These are phyloP conservation scores for Autographa pulchrina DNA, from an alignment of 2,888 invertebrate species.

Conservation along the genomic window DNA sequence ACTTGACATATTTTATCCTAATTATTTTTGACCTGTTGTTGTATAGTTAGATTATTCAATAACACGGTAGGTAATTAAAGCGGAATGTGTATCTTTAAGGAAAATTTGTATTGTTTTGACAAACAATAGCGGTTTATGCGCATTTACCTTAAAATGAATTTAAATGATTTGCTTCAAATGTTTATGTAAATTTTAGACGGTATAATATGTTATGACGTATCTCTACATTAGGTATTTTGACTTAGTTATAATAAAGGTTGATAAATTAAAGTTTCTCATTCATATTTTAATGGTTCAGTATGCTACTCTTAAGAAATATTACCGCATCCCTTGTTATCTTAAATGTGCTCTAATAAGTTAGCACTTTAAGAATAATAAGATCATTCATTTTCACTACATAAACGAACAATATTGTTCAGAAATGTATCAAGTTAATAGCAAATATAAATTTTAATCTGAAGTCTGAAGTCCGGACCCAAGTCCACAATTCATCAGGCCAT, in stretches of 20 bases:
- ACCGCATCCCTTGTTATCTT: too few relatives aligned
- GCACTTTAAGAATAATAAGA: too few relatives aligned
- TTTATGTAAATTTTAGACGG: not conserved
- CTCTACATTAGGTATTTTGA: too few relatives aligned
- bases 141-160: slow-evolving; percentile 11
- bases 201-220: too few relatives aligned
- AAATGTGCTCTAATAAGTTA: too few relatives aligned
- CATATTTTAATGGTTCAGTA: too few relatives aligned
- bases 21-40: slow-evolving; percentile 30
- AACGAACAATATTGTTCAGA: too few relatives aligned
- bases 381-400: too few relatives aligned
- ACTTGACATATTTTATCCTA: slow-evolving; percentile 24
- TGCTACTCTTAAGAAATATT: too few relatives aligned
- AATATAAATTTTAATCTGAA: not conserved
- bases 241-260: too few relatives aligned
- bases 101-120: slow-evolving; percentile 24
- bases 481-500: slow-evolving; percentile 23
- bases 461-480: not conserved
- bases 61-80: slow-evolving; percentile 14
- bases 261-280: too few relatives aligned
- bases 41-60: slow-evolving; percentile 9
- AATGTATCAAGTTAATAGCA: not conserved
- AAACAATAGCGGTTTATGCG: slow-evolving; percentile 17
- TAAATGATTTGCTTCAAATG: slow-evolving; percentile 16
- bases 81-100: slow-evolving; percentile 6